Evolutionary conservation across 2,113 vertebrate species (phyloP), one percentile per base, ranked within the genome.

Genomic region (Thomomys bottae): DNA sequence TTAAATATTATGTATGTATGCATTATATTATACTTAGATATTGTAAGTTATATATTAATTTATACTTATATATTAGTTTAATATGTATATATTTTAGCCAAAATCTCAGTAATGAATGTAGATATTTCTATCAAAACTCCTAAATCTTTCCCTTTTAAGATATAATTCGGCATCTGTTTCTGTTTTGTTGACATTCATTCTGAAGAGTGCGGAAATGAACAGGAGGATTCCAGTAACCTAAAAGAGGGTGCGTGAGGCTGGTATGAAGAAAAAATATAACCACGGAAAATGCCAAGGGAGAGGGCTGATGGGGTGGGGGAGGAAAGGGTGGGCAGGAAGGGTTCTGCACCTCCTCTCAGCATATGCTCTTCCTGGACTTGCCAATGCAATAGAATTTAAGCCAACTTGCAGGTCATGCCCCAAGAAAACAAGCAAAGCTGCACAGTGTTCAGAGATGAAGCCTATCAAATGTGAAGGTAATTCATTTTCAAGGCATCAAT

Each of bases 401-500:
- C 68, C 21, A 57, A 77, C 45, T 40, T n/a, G 30, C 18, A 4
- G 36, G 15, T 30, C 14, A 12, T 68, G 8, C 42, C 79, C 64
- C 24, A 38, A 30, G 40, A 61, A 91, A 89, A 54, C 72, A 84
- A 71, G n/a, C 4, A 38, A 88, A 68, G 28, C 34, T 75, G n/a
- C 17, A 67, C 75, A 59, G n/a, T 78, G 14, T 83, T 86, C 61
- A 87, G 54, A 66, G 7, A 23, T 23, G 30, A 83, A 84, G 38
- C n/a, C 15, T 61, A 12, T 66, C 72, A 77, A 84, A 23, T 15
- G 26, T 6, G 28, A 78, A 86, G 66, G 36, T 85, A 34, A 79
- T 40, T 88, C 20, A 75, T 72, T 86, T 88, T 79, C 66, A 87
- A 89, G 68, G 2, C n/a, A 38, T 67, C n/a, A 14, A 40, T 82